These are phyloP conservation scores for Hippopotamyrus pictus DNA, from an alignment of 2,797 vertebrate genomes.

Conservation along the genomic window DNA sequence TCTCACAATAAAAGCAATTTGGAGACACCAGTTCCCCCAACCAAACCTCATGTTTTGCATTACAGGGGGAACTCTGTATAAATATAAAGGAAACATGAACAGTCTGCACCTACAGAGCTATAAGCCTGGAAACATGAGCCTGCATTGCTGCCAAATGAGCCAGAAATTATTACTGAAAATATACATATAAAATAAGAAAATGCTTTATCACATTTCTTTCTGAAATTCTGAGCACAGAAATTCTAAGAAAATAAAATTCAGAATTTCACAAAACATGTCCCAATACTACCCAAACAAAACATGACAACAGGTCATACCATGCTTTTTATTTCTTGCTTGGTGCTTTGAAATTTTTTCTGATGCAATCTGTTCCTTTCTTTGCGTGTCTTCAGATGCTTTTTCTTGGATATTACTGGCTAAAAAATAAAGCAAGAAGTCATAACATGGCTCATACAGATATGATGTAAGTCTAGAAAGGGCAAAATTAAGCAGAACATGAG, in stretches of 20 bases:
- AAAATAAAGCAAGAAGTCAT: not conserved
- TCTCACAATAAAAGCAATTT: not conserved
- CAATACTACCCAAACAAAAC: not conserved
- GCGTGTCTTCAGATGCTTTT: constrained; percentile 58
- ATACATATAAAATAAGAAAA: not conserved
- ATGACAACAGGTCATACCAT: constrained; percentile 23
- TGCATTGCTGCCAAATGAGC: not conserved
- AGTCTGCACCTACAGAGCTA: not conserved
- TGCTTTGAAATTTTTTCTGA: constrained; percentile 33
- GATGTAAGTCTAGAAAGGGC: not conserved
- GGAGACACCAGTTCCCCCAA: not conserved
- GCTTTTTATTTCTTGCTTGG: constrained; percentile 26
- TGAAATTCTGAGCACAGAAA: not conserved
- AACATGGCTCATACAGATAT: not conserved
- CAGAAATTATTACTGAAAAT: not conserved
- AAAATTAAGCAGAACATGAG: not conserved
- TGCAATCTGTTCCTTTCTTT: constrained; percentile 62
- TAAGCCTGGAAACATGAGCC: not conserved
- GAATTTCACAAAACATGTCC: not conserved
- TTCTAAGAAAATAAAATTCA: not conserved
- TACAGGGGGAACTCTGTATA: not conserved
- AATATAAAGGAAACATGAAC: not conserved
- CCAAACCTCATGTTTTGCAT: not conserved
- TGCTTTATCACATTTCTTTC: not conserved
- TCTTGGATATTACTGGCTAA: constrained; percentile 49